Evolutionary conservation across 2,113 vertebrate species (phyloP).

Genomic region (Spheniscus mendiculus): DNA sequence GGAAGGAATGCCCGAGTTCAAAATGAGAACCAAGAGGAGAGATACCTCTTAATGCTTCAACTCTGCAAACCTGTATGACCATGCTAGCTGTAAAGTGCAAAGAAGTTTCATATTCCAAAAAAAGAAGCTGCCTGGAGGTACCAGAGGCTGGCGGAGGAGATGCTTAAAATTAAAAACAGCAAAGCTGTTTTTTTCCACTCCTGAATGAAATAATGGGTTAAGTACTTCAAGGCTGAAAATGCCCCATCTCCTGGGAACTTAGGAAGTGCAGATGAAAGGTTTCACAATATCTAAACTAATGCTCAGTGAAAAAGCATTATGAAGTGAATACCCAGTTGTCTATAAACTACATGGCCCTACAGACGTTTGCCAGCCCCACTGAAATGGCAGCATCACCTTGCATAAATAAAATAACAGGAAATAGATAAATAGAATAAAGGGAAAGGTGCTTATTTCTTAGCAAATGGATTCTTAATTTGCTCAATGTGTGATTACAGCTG

Average conservation of each 20-base stretch:
- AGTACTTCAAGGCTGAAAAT: not conserved
- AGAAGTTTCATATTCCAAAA: not conserved
- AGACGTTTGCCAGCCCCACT: not conserved
- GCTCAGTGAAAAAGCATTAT: not conserved
- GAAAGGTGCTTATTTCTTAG: not conserved
- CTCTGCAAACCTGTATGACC: not conserved
- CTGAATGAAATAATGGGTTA: not conserved
- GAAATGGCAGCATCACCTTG: not conserved
- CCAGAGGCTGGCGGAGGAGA: not conserved
- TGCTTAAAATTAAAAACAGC: not conserved
- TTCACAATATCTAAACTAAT: not conserved
- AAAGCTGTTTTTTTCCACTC: not conserved
- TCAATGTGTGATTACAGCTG: not conserved
- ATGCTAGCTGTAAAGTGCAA: not conserved
- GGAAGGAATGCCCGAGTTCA: not conserved
- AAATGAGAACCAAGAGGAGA: not conserved
- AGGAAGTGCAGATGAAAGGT: not conserved
- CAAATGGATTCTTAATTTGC: not conserved
- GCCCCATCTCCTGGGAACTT: not conserved
- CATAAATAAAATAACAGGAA: not conserved
- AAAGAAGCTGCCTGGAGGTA: not conserved
- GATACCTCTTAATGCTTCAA: not conserved
- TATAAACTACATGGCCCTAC: not conserved
- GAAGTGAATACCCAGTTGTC: not conserved
- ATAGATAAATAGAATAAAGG: not conserved